Percentiles rank a stretch among this genome's conserved stretches.
These are phyloP conservation scores for Eupithecia inturbata DNA, from an alignment of 2,888 invertebrate genomes.

Conservation along the genomic window DNA sequence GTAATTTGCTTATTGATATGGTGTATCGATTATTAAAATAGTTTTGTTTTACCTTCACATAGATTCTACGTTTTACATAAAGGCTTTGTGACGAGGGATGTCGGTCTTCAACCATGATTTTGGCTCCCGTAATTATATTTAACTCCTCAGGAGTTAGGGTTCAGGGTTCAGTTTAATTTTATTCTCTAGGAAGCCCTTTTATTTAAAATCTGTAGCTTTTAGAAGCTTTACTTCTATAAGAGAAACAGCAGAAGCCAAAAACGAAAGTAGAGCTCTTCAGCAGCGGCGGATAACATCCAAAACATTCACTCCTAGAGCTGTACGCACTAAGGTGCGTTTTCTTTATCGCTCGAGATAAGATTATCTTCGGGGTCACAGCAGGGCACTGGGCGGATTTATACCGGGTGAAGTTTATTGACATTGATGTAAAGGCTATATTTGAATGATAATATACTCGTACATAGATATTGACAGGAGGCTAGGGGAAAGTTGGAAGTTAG, in stretches of 20 bases:
- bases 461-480: slow-evolving; percentile 25
- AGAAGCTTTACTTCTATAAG: neutral
- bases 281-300: slow-evolving; percentile 34
- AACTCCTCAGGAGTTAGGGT: neutral
- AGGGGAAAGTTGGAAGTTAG: slow-evolving; percentile 14
- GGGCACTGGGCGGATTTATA: slow-evolving; percentile 46
- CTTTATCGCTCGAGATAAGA: slow-evolving; percentile 63
- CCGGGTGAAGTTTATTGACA: slow-evolving; percentile 31
- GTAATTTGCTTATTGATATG: neutral
- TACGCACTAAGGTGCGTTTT: slow-evolving; percentile 50
- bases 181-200: neutral
- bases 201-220: neutral
- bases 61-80: neutral
- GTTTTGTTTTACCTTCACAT: neutral
- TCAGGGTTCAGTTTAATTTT: too few relatives aligned
- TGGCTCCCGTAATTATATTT: neutral
- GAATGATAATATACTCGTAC: slow-evolving; percentile 28
- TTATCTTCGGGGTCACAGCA: slow-evolving; percentile 57
- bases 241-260: slow-evolving; percentile 16
- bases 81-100: neutral
- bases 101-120: neutral
- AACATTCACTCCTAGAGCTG: slow-evolving; percentile 45
- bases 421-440: slow-evolving; percentile 37
- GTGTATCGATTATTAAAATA: neutral
- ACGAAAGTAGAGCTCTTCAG: slow-evolving; percentile 24